Evolutionary conservation across 2,113 vertebrate genomes (phyloP).

Genomic region (Pangasianodon hypophthalmus): DNA sequence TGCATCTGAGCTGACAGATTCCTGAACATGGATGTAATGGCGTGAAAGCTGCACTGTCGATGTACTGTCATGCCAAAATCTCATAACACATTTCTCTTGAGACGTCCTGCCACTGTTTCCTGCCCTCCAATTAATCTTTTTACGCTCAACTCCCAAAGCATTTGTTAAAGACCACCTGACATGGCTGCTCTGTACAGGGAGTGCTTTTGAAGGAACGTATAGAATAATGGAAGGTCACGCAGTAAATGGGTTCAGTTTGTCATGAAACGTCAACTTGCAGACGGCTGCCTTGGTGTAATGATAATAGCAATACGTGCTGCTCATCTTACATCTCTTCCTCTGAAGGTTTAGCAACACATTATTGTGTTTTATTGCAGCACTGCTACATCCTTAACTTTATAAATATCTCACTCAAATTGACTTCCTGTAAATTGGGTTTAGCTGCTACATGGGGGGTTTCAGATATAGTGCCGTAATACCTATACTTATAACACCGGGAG

Average conservation of each 20-base stretch:
- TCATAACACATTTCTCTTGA: slow-evolving; percentile 10
- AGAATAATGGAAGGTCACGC: slow-evolving; percentile 21
- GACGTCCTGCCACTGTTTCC: slow-evolving; percentile 21
- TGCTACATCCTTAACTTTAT: background rate
- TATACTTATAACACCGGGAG: slow-evolving; percentile 2
- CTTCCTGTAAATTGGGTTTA: slow-evolving; percentile 9
- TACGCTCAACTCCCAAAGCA: slow-evolving; percentile 24
- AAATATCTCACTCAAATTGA: slow-evolving; percentile 16
- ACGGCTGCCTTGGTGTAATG: background rate
- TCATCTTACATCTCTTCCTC: background rate
- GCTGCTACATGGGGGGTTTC: slow-evolving; percentile 3
- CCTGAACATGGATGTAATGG: slow-evolving; percentile 19
- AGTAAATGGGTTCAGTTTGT: slow-evolving; percentile 6
- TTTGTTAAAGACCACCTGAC: slow-evolving; percentile 27
- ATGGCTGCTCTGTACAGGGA: slow-evolving; percentile 18
- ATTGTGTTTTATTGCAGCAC: slow-evolving; percentile 1
- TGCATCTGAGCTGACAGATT: slow-evolving; percentile 4
- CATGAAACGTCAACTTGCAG: slow-evolving; percentile 1
- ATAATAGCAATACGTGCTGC: background rate
- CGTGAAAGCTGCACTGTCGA: background rate
- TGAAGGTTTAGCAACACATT: background rate
- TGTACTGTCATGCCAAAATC: slow-evolving; percentile 27
- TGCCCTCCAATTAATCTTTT: slow-evolving; percentile 44
- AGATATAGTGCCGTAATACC: background rate
- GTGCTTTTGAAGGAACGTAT: background rate